phyloP scores from a whole-genome alignment of 2,888 invertebrate species.

The Carabus problematicus region DNA sequence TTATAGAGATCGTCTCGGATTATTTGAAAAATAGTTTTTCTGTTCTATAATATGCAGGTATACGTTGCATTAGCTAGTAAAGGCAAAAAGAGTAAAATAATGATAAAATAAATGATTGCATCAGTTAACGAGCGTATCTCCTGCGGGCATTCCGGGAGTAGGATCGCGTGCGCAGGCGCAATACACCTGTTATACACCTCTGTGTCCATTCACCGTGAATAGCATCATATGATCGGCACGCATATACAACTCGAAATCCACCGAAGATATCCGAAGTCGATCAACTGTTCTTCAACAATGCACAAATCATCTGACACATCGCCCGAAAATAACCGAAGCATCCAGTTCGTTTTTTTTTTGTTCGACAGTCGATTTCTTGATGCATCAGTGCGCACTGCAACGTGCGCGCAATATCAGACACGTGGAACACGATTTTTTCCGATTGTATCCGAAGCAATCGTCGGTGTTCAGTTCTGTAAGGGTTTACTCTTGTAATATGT shows the following conservation, averaged over 20 bases:
- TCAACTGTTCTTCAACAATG: too few relatives aligned
- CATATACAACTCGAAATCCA: too few relatives aligned
- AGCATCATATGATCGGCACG: slow-evolving; percentile 7
- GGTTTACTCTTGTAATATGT: background rate
- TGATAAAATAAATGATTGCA: slow-evolving; percentile 24
- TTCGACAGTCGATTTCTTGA: background rate
- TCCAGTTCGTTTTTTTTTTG: background rate
- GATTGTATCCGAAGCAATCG: background rate
- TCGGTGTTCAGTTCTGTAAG: background rate
- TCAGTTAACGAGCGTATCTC: slow-evolving; percentile 40
- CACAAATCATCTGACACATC: background rate
- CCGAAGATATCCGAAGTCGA: too few relatives aligned
- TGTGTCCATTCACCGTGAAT: slow-evolving; percentile 15
- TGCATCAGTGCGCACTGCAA: background rate
- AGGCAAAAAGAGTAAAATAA: slow-evolving; percentile 5
- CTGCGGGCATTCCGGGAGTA: slow-evolving; percentile 22
- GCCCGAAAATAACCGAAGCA: background rate
- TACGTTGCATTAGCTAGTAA: too few relatives aligned
- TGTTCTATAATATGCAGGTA: too few relatives aligned
- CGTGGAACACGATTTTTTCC: background rate
- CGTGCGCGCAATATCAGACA: too few relatives aligned
- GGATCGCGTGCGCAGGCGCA: slow-evolving; percentile 7
- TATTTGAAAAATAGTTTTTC: too few relatives aligned
- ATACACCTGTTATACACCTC: slow-evolving; percentile 8
- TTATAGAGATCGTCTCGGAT: too few relatives aligned